Conservation (phyloP, 92 coral and sea anemone genomes). For the Paragorgia papillata region DNA sequence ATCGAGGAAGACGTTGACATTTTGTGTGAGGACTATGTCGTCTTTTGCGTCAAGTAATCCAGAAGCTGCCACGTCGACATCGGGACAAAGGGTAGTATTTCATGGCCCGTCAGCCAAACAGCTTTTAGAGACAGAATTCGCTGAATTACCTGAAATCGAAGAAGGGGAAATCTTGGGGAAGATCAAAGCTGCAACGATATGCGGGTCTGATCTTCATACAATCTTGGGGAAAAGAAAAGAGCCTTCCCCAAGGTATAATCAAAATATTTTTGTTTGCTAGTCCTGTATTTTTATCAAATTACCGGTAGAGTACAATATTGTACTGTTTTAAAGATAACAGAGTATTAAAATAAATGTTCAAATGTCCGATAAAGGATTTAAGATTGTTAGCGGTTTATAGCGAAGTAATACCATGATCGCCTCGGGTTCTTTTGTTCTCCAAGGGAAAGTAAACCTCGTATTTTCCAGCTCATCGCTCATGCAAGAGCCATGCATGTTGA, state of each 20-base stretch:
- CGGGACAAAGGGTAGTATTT: constrained; percentile 70
- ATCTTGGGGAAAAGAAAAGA: constrained; percentile 76
- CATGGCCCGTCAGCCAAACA: constrained; percentile 65
- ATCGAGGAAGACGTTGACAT: constrained; percentile 3
- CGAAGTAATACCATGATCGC: no score
- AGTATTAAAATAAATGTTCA: no score
- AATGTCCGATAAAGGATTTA: no score
- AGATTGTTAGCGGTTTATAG: no score
- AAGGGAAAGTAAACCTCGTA: no score
- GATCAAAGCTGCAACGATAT: constrained; percentile 72
- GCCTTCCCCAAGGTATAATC: constrained; percentile 74
- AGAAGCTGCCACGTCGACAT: constrained; percentile 23
- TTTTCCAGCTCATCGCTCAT: no score
- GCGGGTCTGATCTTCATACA: constrained; percentile 98
- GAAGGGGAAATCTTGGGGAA: constrained; percentile 91
- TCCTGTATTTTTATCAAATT: no score
- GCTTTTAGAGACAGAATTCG: constrained; percentile 58
- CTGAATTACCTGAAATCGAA: constrained; percentile 60
- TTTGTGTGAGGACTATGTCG: constrained; percentile 4
- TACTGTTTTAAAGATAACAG: no score
- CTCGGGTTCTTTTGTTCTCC: no score
- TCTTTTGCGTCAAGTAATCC: no score
- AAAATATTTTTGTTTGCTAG: not conserved
- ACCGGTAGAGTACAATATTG: no score
- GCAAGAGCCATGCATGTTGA: no score